Evolutionary conservation across 2,797 vertebrate genomes (phyloP).

Genomic region (Chaetodon trifasciatus): DNA sequence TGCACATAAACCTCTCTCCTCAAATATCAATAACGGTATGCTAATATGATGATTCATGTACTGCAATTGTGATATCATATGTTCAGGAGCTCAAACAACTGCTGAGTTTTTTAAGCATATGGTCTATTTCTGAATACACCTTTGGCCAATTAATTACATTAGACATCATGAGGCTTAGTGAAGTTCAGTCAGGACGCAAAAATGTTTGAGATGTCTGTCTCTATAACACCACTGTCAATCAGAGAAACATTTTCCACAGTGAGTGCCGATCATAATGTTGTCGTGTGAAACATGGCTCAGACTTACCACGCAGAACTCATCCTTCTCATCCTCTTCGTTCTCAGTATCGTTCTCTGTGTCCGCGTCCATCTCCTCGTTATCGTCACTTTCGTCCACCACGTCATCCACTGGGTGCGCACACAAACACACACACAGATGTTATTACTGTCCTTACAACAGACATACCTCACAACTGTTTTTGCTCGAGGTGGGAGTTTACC

Average conservation of each 20-base stretch:
- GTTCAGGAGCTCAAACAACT: background rate
- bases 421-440: background rate
- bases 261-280: background rate
- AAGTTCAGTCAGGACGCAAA: background rate
- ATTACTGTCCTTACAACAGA: background rate
- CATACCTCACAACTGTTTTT: background rate
- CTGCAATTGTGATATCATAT: too few relatives aligned
- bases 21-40: background rate
- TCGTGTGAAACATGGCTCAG: constrained; percentile 19
- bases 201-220: background rate
- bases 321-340: constrained; percentile 92
- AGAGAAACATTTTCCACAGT: constrained; percentile 7
- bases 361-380: constrained; percentile 92
- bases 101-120: too few relatives aligned
- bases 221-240: background rate
- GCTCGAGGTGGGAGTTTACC: background rate
- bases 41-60: background rate
- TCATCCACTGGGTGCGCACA: constrained; percentile 90
- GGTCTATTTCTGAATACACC: too few relatives aligned
- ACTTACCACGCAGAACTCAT: constrained; percentile 86
- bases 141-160: background rate
- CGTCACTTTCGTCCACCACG: constrained; percentile 97
- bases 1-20: background rate
- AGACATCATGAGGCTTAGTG: background rate
- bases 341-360: constrained; percentile 93